phyloP scores from a whole-genome alignment of 2,888 invertebrate species.

The Eristalis tenax region DNA sequence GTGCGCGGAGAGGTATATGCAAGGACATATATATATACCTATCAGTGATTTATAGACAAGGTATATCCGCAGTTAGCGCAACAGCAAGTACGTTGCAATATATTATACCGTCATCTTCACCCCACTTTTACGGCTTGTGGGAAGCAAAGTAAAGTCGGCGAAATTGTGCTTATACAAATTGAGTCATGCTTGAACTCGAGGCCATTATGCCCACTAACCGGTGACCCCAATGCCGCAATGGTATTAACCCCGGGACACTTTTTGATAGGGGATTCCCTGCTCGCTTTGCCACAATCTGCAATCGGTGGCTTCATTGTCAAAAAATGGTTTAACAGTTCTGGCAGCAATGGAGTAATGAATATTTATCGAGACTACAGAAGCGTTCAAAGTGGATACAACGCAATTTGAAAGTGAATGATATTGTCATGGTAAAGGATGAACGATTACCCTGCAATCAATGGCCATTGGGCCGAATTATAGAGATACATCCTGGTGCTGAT shows the following conservation, averaged over 20 bases:
- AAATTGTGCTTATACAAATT: slow-evolving; percentile 57
- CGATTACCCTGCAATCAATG: slow-evolving; percentile 1
- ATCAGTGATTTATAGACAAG: too few relatives aligned
- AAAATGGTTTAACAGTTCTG: slow-evolving; percentile 25
- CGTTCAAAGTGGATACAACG: slow-evolving; percentile 6
- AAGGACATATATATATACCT: too few relatives aligned
- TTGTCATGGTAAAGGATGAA: slow-evolving; percentile 8
- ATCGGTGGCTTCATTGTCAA: background rate
- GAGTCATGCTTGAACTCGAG: slow-evolving; percentile 71
- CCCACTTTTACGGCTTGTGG: slow-evolving; percentile 42
- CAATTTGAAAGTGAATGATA: background rate
- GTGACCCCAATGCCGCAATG: slow-evolving; percentile 71
- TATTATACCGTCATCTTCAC: slow-evolving; percentile 71
- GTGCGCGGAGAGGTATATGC: too few relatives aligned
- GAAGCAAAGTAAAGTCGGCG: background rate
- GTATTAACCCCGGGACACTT: slow-evolving; percentile 66
- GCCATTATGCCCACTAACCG: slow-evolving; percentile 27
- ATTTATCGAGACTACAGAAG: slow-evolving; percentile 5
- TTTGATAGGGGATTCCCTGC: slow-evolving; percentile 1
- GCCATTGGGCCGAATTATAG: slow-evolving; percentile 4
- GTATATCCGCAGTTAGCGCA: too few relatives aligned
- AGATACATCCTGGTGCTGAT: slow-evolving; percentile 18
- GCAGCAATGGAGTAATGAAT: slow-evolving; percentile 21
- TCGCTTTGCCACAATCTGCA: background rate
- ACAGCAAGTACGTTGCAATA: slow-evolving; percentile 71